Conservation (phyloP, 2,113 vertebrate species). For the Caranx ignobilis region DNA sequence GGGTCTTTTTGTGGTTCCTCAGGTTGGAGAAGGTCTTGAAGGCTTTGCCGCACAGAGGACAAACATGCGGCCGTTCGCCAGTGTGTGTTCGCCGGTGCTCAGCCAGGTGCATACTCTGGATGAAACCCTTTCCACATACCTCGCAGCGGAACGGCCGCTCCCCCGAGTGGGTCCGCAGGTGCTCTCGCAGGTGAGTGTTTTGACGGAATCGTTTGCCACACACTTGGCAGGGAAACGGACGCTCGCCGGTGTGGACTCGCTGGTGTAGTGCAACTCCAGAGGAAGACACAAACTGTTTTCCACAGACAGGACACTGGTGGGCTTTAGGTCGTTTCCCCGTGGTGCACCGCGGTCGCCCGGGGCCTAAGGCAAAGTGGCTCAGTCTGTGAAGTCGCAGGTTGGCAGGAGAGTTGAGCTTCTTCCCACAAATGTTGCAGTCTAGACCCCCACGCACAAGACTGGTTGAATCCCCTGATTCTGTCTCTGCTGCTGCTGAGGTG, state of each 20-base stretch:
- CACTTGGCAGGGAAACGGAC: slow-evolving; percentile 85
- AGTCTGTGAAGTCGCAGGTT: slow-evolving; percentile 84
- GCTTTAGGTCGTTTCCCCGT: slow-evolving; percentile 78
- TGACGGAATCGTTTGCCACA: slow-evolving; percentile 93
- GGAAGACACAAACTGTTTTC: slow-evolving; percentile 89
- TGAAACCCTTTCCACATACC: slow-evolving; percentile 89
- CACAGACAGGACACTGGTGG: slow-evolving; percentile 86
- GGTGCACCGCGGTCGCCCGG: slow-evolving; percentile 56
- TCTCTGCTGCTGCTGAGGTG: slow-evolving; percentile 28
- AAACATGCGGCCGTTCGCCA: slow-evolving; percentile 88
- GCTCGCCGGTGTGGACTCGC: slow-evolving; percentile 87
- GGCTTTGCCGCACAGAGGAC: slow-evolving; percentile 87
- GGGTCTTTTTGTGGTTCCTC: slow-evolving; percentile 91
- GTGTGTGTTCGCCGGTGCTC: slow-evolving; percentile 91
- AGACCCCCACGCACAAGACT: slow-evolving; percentile 41
- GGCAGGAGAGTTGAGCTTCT: slow-evolving; percentile 83
- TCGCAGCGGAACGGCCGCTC: slow-evolving; percentile 90
- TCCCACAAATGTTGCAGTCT: slow-evolving; percentile 84
- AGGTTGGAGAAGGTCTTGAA: slow-evolving; percentile 93
- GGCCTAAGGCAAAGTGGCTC: slow-evolving; percentile 70
- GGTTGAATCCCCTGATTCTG: slow-evolving; percentile 24
- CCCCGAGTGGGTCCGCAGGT: slow-evolving; percentile 89
- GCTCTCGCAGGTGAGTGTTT: slow-evolving; percentile 92
- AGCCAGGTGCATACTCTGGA: slow-evolving; percentile 92
- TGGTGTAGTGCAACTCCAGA: slow-evolving; percentile 91